These are phyloP conservation scores for Caerostris darwini DNA, from an alignment of 1,140 invertebrate species.

Conservation along the genomic window DNA sequence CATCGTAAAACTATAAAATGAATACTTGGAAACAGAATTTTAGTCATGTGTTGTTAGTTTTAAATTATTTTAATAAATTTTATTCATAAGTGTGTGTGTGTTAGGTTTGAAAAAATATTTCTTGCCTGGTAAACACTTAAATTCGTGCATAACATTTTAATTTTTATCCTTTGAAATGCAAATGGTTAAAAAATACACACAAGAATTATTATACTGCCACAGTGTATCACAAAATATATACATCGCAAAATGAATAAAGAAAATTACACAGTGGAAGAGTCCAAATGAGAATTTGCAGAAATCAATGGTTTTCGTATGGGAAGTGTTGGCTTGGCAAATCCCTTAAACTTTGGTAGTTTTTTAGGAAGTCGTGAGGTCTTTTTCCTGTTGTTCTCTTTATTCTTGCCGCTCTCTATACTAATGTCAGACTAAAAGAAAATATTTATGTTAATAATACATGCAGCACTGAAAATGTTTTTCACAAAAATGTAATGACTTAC, in stretches of 20 bases:
- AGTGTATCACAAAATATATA: not conserved
- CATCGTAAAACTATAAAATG: no score
- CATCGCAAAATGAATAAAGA: no score
- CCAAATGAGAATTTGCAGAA: slow-evolving; percentile 17
- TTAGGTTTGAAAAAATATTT: no score
- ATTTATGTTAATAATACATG: not conserved
- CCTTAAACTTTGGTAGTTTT: not conserved
- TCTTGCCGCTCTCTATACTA: slow-evolving; percentile 20
- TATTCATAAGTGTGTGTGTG: no score
- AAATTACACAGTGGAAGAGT: not conserved
- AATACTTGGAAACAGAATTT: no score
- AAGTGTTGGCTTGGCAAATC: slow-evolving; percentile 5
- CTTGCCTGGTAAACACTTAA: no score
- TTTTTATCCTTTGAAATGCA: no score
- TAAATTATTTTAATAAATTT: no score
- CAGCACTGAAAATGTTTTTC: no score
- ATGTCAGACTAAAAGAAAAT: slow-evolving; percentile 44
- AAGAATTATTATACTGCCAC: not conserved
- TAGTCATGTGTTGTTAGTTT: no score
- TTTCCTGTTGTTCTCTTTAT: slow-evolving; percentile 43
- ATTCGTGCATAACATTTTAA: no score
- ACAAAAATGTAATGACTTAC: no score
- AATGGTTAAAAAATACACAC: not conserved
- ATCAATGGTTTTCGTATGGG: slow-evolving; percentile 21
- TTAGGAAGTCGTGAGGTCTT: slow-evolving; percentile 29